phyloP scores from a whole-genome alignment of 2,797 vertebrate genomes.

The Valencia hispanica region DNA sequence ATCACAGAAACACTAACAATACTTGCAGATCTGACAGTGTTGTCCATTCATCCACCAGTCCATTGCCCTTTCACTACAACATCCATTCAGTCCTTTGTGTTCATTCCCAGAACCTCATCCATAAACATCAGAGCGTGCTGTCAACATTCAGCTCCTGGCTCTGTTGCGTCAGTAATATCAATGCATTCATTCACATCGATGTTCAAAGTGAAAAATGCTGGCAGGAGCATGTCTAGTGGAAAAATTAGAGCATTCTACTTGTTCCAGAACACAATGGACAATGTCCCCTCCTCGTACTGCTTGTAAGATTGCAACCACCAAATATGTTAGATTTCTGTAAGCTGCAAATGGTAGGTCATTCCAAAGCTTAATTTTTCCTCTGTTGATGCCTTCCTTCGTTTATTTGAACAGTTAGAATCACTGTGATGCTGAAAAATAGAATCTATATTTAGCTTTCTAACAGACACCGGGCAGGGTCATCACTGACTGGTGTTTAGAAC shows the following conservation, averaged over 20 bases:
- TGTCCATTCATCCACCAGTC: constrained; percentile 34
- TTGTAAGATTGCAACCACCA: too few species aligned
- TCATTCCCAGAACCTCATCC: constrained; percentile 59
- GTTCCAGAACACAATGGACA: constrained; percentile 47
- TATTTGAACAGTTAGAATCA: background rate
- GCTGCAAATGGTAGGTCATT: background rate
- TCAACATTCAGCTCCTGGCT: constrained; percentile 36
- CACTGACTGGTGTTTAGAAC: background rate
- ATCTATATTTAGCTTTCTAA: background rate
- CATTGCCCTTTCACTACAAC: constrained; percentile 33
- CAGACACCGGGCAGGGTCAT: background rate
- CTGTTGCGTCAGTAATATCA: constrained; percentile 55
- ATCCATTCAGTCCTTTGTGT: constrained; percentile 49
- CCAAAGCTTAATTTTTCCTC: background rate
- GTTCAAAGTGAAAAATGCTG: constrained; percentile 37
- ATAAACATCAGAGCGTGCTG: constrained; percentile 60
- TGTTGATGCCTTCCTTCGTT: background rate
- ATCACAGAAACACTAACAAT: constrained; percentile 13
- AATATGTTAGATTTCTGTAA: background rate
- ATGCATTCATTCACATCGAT: constrained; percentile 60
- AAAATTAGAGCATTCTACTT: constrained; percentile 50
- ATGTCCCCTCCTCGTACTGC: background rate
- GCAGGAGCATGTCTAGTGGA: constrained; percentile 9
- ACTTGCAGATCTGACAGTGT: constrained; percentile 19
- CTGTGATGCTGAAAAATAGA: background rate